Percentiles rank a stretch among this genome's conserved stretches.
phyloP scores from a whole-genome alignment of 92 coral and sea anemone genomes.

The Siderastrea radians region DNA sequence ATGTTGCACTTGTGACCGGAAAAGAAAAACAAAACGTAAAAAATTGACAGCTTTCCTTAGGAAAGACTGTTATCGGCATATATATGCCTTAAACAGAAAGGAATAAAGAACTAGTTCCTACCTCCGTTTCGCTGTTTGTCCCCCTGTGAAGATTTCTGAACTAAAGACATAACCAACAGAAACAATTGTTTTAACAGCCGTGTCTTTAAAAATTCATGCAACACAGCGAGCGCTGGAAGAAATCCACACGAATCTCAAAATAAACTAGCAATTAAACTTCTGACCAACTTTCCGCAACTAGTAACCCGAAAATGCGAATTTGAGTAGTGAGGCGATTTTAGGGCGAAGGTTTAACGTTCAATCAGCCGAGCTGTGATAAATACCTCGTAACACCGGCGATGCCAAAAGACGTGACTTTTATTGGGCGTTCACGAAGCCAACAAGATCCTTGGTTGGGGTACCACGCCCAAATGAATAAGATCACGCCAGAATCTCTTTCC shows the following conservation, averaged over 20 bases:
- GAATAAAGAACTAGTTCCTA: not conserved
- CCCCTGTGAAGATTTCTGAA: constrained; percentile 16
- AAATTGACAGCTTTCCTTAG: no score
- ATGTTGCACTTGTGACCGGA: no score
- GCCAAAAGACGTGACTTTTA: not conserved
- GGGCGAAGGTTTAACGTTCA: not conserved
- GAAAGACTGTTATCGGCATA: no score
- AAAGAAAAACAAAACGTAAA: no score
- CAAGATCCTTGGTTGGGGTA: not conserved
- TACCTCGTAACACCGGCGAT: constrained; percentile 23
- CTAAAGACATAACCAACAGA: constrained; percentile 49
- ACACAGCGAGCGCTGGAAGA: constrained; percentile 22
- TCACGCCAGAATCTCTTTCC: constrained; percentile 4
- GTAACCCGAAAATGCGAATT: not conserved
- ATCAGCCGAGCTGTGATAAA: constrained; percentile 12
- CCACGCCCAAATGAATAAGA: constrained; percentile 43
- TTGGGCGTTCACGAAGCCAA: not conserved
- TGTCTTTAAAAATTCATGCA: constrained; percentile 59
- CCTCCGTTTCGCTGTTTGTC: constrained; percentile 34
- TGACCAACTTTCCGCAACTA: not conserved
- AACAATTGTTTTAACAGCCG: constrained; percentile 28
- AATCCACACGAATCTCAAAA: constrained; percentile 39
- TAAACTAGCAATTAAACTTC: not conserved
- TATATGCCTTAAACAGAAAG: no score
- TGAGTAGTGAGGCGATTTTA: not conserved